phyloP scores from a whole-genome alignment of 1,140 invertebrate genomes.

The Teleopsis dalmanni region DNA sequence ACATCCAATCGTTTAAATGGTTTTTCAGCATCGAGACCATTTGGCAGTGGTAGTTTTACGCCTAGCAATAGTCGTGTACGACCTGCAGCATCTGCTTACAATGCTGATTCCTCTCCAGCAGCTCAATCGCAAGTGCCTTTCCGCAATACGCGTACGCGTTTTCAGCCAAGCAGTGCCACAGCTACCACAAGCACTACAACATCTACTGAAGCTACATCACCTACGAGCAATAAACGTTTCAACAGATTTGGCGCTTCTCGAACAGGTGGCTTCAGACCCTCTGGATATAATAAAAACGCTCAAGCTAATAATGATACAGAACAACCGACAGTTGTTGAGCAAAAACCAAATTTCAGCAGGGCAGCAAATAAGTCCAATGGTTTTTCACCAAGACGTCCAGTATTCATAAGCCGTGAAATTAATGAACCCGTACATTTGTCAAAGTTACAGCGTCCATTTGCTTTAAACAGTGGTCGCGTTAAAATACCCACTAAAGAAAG shows the following conservation, averaged over 20 bases:
- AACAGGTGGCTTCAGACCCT: background rate
- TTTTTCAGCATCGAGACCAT: constrained; percentile 19
- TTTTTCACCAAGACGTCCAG: constrained; percentile 26
- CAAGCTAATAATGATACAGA: background rate
- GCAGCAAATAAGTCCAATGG: constrained; percentile 12
- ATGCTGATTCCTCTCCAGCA: constrained; percentile 5
- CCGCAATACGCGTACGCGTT: constrained; percentile 30
- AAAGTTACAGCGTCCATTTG: constrained; percentile 16
- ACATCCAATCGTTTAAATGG: constrained; percentile 11
- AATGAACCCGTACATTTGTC: constrained; percentile 27
- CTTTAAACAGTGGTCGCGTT: constrained; percentile 23
- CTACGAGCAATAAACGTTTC: constrained; percentile 28
- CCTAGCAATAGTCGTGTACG: constrained; percentile 22
- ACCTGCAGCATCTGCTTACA: constrained; percentile 8
- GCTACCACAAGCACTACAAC: background rate
- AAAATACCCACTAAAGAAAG: constrained; percentile 19
- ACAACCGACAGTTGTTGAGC: too few relatives aligned
- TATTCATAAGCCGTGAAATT: constrained; percentile 37
- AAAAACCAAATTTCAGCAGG: background rate
- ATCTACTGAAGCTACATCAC: constrained; percentile 19
- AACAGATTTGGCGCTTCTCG: constrained; percentile 26
- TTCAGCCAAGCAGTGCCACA: constrained; percentile 22
- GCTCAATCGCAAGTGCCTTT: constrained; percentile 11
- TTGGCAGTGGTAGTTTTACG: constrained; percentile 35
- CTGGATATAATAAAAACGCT: background rate